phyloP scores from a whole-genome alignment of 2,797 vertebrate genomes.

The Microcaecilia unicolor region DNA sequence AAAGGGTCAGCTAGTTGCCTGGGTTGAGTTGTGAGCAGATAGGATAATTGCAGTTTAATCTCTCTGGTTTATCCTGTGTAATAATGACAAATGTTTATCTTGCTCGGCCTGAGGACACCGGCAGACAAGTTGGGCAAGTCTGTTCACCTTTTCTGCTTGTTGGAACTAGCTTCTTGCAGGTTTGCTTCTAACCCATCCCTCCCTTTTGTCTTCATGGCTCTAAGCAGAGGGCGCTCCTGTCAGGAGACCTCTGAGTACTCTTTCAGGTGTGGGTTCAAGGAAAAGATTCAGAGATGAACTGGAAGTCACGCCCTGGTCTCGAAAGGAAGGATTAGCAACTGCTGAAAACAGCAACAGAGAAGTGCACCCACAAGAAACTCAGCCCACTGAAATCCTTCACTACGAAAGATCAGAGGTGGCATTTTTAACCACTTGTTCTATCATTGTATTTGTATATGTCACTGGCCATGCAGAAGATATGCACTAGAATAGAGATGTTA shows the following conservation, averaged over 20 bases:
- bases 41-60: constrained; percentile 1
- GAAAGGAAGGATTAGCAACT: too few relatives aligned
- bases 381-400: too few relatives aligned
- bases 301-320: too few relatives aligned
- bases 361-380: too few relatives aligned
- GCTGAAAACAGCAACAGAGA: too few relatives aligned
- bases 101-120: not conserved
- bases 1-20: not conserved
- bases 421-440: too few relatives aligned
- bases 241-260: not conserved
- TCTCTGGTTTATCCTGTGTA: constrained; percentile 7
- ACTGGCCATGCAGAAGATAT: too few relatives aligned
- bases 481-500: too few relatives aligned
- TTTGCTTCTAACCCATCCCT: not conserved
- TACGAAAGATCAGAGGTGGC: too few relatives aligned
- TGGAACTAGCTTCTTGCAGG: not conserved
- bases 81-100: not conserved
- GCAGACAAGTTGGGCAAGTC: not conserved
- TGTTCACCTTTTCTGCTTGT: not conserved
- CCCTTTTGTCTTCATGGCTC: not conserved
- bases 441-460: too few relatives aligned
- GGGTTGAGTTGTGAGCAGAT: constrained; percentile 1
- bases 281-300: too few relatives aligned
- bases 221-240: not conserved
- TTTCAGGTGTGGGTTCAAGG: too few relatives aligned